Evolutionary conservation across 1,140 invertebrate species (phyloP), one percentile per base, ranked within the genome.

Genomic region (Venturia canescens): DNA sequence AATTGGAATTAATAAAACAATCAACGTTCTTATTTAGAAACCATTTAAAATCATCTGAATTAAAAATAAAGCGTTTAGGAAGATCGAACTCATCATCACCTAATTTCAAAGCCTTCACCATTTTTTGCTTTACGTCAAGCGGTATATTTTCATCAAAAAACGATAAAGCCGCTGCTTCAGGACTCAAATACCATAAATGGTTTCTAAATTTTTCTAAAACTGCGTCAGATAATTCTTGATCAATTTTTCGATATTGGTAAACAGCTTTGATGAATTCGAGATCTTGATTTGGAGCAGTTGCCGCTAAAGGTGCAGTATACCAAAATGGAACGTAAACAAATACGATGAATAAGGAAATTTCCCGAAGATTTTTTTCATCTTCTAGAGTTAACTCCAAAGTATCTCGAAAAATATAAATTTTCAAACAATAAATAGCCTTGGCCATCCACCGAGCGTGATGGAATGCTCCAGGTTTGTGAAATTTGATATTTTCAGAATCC

Each of bases 101-200:
- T 53, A 80, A 72, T 3, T 18, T 6, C 44, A 15, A 9, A 6
- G n/a, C n/a, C n/a, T n/a, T n/a, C n/a, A 83, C 38, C 38, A 81
- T 83, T 77, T 80, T 74, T 4, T n/a, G 16, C 71, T 81, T 81
- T n/a, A 48, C 77, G n/a, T 79, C 44, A 13, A 80, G 13, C 9
- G 71, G 5, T 16, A 79, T n/a, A 31, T 79, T 66, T 29, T 66
- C 18, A 70, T 84, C 81, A 50, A 86, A 86, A 53, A 86, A 78
- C 48, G 85, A 34, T 38, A 86, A 26, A n/a, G 26, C 69, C 23
- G 21, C 50, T 38, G 53, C 16, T 76, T 84, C 82, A 13, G 72
- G 53, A 29, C 29, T 72, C 34, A 83, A 76, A 70, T 86, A 86
- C 82, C 82, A 86, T 48, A 84, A 75, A 50, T 84, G 82, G 53